Evolutionary conservation across 1,140 invertebrate species (phyloP), one percentile per base, ranked within the genome.

Genomic region (Thalassaphorura encarpata): DNA sequence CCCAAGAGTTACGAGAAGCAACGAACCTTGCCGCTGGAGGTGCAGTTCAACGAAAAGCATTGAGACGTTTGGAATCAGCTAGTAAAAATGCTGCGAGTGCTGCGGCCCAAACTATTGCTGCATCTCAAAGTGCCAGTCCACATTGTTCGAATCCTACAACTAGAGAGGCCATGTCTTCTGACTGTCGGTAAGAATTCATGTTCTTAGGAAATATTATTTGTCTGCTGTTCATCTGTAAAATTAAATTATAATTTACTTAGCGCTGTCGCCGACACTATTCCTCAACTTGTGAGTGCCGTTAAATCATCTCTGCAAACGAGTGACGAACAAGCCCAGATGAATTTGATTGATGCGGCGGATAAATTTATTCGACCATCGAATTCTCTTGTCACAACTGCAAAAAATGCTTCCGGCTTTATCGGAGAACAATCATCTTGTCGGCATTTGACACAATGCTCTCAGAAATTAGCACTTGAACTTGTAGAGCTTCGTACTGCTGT

Each of bases 1-100:
- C 94, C 0, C 91, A 97, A 69, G 87, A 96, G 64, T 72, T 98
- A 0, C 75, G 90, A 50, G 84, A 84, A 66, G 93, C 90, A 11
- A 95, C 95, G 0, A 89, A 83, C 49, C 79, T 80, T 3, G 85
- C 88, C 13, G 78, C 80, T 23, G 83, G 84, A 4, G 87, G 82
- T 42, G 84, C 85, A 2, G 73, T 91, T 42, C 81, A 87, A 58
- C 78, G 82, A 6, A 86, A 87, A 69, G 73, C 90, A 1, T 83
- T 93, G 16, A 79, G 79, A 50, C 76, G 82, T 41, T 69, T 91
- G 29, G 86, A 82, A 63, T 70, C 75, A 56, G 87, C 87, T 58
- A 90, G 91, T 0, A 87, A 89, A 67, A 83, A 90, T 63, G 89
- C 90, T 0, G 86, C 89, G 0, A 81, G 87, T 0, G 84, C 86